These are phyloP conservation scores for Drosophila mettleri DNA, from an alignment of 2,888 invertebrate species.

Conservation along the genomic window DNA sequence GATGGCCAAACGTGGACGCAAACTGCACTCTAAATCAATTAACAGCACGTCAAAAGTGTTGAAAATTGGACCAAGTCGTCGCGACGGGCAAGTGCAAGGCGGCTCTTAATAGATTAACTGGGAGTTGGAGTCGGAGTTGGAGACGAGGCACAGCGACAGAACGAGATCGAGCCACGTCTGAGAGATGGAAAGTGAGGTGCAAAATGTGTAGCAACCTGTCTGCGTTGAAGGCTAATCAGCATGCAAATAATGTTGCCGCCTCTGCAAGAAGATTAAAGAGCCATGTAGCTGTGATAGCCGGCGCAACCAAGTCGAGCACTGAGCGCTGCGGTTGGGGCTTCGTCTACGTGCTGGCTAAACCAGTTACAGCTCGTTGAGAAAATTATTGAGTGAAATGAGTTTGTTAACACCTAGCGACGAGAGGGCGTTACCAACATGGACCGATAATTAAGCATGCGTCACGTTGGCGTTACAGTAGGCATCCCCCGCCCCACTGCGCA, in stretches of 20 bases:
- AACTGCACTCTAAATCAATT: constrained; percentile 78
- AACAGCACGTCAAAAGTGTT: constrained; percentile 81
- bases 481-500: not conserved
- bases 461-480: constrained; percentile 46
- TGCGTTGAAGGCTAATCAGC: constrained; percentile 76
- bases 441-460: constrained; percentile 74
- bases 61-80: constrained; percentile 73
- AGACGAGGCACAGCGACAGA: constrained; percentile 3
- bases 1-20: constrained; percentile 48
- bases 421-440: constrained; percentile 62
- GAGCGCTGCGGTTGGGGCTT: constrained; percentile 7
- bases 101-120: constrained; percentile 56
- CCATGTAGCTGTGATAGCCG: constrained; percentile 69
- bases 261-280: constrained; percentile 70
- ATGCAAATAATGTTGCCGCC: constrained; percentile 82
- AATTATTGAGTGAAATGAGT: constrained; percentile 77
- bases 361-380: constrained; percentile 71
- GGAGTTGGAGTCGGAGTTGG: constrained; percentile 3
- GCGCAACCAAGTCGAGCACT: constrained; percentile 29
- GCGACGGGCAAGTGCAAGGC: constrained; percentile 41
- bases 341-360: constrained; percentile 60
- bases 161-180: constrained; percentile 20
- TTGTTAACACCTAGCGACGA: constrained; percentile 77
- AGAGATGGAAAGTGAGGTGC: constrained; percentile 38
- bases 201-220: constrained; percentile 65